A percentile compares a stretch with the other conserved stretches of the same genome.
Evolutionary conservation across 2,113 vertebrate species (phyloP).

Genomic region (Neolamprologus toae): DNA sequence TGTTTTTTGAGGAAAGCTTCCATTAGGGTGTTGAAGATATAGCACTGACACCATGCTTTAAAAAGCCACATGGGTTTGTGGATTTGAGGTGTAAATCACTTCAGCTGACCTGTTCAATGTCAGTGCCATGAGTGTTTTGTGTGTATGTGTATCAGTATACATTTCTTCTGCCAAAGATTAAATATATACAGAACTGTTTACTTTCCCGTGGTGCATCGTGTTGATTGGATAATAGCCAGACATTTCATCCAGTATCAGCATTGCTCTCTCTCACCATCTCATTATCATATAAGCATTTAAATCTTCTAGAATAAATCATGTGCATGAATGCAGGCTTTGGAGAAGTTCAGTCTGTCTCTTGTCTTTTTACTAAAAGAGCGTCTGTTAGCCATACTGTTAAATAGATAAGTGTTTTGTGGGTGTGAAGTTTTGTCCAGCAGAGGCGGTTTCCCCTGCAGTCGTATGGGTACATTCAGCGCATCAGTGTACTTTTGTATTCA

Average conservation of each 20-base stretch:
- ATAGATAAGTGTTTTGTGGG: conserved; percentile 1
- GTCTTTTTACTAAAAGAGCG: not conserved
- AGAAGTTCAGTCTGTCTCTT: not conserved
- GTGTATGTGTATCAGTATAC: conserved; percentile 12
- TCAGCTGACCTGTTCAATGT: not conserved
- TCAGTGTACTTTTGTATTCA: not conserved
- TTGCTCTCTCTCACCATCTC: conserved; percentile 13
- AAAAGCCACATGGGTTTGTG: not conserved
- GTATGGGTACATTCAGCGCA: not conserved
- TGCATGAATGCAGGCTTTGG: not conserved
- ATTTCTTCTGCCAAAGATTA: conserved; percentile 23
- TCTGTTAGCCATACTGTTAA: not conserved
- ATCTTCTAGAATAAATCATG: not conserved
- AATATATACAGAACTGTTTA: conserved; percentile 29
- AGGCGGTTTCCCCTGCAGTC: conserved; percentile 2
- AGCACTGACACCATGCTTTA: conserved; percentile 1
- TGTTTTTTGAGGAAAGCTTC: not conserved
- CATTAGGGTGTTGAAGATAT: not conserved
- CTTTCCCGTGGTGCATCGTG: not conserved
- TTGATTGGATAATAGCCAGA: not conserved
- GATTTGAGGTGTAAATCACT: not conserved
- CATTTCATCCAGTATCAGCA: conserved; percentile 15
- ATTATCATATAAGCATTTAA: not conserved
- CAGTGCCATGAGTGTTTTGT: not conserved
- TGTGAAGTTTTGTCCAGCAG: conserved; percentile 62